Base-by-base conservation (phyloP, 2,888 invertebrate genomes). In the Mesoligia furuncula region DNA sequence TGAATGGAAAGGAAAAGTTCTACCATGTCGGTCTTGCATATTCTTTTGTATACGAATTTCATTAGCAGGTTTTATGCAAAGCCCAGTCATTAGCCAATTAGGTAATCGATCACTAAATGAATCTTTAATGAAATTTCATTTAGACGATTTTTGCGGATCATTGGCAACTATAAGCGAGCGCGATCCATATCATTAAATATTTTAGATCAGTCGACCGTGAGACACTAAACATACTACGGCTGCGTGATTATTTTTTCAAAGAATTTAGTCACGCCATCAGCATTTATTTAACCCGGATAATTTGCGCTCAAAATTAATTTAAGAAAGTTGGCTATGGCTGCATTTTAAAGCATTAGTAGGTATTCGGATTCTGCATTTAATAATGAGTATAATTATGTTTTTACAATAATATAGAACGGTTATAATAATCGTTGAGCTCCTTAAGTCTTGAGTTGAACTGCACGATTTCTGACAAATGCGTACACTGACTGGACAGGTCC, bases 111-210 rank as follows among this genome's bases (percentile, higher is more conserved):
- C 73, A 74, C 76, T 65, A 85, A 85, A 79, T 84, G 79, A 85
- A 88, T 83, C 75, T n/a, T n/a, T n/a, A n/a, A n/a, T n/a, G 1
- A 90, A 90, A 90, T 88, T 91, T 88, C 89, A 88, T 89, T 90
- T 85, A 89, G 86, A 83, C 81, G 81, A 86, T 90, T 89, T 89
- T 90, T 88, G 90, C 87, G 88, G 87, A 88, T 88, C 90, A 88
- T 81, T 89, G 85, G 79, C 81, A 68, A 45, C 68, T 81, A 85
- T 90, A 89, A 85, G 88, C 85, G 66, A 42, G 17, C 27, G 77
- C 87, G 81, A 57, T 77, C 77, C 81, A 81, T 87, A 86, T 90
- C 86, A 84, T 15, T 87, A 88, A 87, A 81, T 42, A 84, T 84
- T 88, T 83, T 78, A 73, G 85, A 42, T 78, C 85, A 73, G 27